Evolutionary conservation across 1,140 invertebrate species (phyloP).

Genomic region (Aculops lycopersici): DNA sequence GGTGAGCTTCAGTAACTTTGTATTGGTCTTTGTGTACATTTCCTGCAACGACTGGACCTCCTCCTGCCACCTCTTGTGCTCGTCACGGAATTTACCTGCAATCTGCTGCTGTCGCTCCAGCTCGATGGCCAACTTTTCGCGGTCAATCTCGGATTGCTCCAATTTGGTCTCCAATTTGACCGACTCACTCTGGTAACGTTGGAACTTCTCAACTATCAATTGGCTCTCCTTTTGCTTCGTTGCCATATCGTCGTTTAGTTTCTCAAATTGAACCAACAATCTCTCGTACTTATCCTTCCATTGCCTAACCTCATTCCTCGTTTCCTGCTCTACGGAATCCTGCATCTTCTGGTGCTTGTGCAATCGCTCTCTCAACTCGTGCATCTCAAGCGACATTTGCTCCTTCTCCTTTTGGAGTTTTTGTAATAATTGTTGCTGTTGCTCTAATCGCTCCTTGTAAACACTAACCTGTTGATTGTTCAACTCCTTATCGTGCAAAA

Average conservation of each 20-base stretch:
- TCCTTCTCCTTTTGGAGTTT: constrained; percentile 23
- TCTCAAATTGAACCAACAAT: constrained; percentile 35
- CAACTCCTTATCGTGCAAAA: too few relatives aligned
- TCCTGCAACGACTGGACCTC: constrained; percentile 47
- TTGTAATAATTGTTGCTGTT: constrained; percentile 52
- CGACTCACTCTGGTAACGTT: constrained; percentile 50
- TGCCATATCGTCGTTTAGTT: constrained; percentile 55
- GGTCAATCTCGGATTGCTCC: constrained; percentile 49
- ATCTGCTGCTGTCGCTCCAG: constrained; percentile 45
- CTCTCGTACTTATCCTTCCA: constrained; percentile 64
- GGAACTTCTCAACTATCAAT: constrained; percentile 64
- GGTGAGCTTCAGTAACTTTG: constrained; percentile 46
- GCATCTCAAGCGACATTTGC: constrained; percentile 27
- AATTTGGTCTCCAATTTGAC: constrained; percentile 53
- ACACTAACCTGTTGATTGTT: too few relatives aligned
- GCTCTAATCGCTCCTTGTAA: constrained; percentile 23
- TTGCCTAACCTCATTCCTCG: constrained; percentile 45
- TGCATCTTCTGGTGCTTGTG: neutral
- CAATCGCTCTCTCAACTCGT: constrained; percentile 25
- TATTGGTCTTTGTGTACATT: constrained; percentile 44
- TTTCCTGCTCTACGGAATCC: constrained; percentile 24
- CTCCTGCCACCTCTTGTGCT: constrained; percentile 48
- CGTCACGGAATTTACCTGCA: constrained; percentile 42
- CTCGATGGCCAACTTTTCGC: constrained; percentile 38
- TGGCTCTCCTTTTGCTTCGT: constrained; percentile 56